Conservation (phyloP, 2,797 vertebrate species). For the Syndactyla subalaris region DNA sequence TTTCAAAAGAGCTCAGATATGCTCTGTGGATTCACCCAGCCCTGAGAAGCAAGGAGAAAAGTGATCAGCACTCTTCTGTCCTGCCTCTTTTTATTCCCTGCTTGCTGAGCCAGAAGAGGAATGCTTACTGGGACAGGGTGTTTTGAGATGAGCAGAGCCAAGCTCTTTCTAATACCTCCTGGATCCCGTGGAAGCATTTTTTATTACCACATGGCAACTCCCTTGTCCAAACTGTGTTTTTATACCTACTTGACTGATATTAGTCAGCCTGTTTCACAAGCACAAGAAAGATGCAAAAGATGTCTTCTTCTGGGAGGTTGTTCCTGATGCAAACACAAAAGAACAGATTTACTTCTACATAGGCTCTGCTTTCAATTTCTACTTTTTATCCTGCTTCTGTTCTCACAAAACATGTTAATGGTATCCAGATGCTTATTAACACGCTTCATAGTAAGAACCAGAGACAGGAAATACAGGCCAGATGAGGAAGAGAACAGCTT, state of each 20-base stretch:
- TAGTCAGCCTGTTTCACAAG: not conserved
- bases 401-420: slow-evolving; percentile 45
- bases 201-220: not conserved
- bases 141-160: not conserved
- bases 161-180: not conserved
- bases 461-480: slow-evolving; percentile 63
- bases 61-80: not conserved
- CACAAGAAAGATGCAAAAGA: not conserved
- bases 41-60: not conserved
- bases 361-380: slow-evolving; percentile 21
- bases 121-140: not conserved
- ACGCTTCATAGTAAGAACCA: not conserved
- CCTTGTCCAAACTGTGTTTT: not conserved
- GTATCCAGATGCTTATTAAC: slow-evolving; percentile 64
- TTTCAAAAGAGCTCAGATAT: slow-evolving; percentile 13
- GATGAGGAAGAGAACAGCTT: slow-evolving; percentile 39
- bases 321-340: not conserved
- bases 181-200: not conserved
- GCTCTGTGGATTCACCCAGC: not conserved
- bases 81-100: not conserved
- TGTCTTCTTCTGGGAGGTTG: not conserved
- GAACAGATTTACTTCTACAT: not conserved
- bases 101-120: not conserved
- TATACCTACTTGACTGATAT: not conserved
- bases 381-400: slow-evolving; percentile 48